phyloP scores from a whole-genome alignment of 1,140 invertebrate species.

The Maniola jurtina region DNA sequence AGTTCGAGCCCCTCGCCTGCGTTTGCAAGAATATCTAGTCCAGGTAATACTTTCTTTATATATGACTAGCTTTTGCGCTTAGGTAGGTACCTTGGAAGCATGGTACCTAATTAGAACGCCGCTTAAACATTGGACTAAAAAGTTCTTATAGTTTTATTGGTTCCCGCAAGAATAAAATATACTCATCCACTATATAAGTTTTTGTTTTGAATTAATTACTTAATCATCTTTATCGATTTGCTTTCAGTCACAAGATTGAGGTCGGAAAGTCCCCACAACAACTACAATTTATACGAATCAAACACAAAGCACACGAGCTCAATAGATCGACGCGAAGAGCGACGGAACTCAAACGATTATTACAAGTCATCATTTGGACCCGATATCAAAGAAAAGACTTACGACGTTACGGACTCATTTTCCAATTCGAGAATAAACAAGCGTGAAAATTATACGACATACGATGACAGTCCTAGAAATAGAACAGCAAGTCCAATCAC shows the following conservation, averaged over 20 bases:
- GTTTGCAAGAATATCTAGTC: conserved; percentile 71
- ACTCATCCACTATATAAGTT: too few relatives aligned
- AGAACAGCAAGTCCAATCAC: conserved; percentile 75
- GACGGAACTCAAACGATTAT: conserved; percentile 62
- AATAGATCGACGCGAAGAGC: conserved; percentile 63
- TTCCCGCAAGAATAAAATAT: too few relatives aligned
- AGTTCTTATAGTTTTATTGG: too few relatives aligned
- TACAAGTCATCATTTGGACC: conserved; percentile 67
- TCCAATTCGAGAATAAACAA: conserved; percentile 61
- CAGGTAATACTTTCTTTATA: conserved; percentile 44
- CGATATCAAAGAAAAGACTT: conserved; percentile 67
- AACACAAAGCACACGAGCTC: conserved; percentile 60
- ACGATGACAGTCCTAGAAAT: conserved; percentile 71
- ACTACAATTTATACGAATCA: conserved; percentile 64
- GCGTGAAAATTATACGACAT: conserved; percentile 41
- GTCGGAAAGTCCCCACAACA: conserved; percentile 70
- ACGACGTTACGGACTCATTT: conserved; percentile 71
- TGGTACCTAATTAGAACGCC: too few relatives aligned
- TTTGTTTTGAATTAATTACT: background rate
- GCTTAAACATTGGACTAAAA: too few relatives aligned
- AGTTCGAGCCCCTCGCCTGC: conserved; percentile 63
- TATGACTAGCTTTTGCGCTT: too few relatives aligned
- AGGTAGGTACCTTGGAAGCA: too few relatives aligned
- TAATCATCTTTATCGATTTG: conserved; percentile 15
- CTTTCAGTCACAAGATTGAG: conserved; percentile 63